Conservation (phyloP, 1,140 invertebrate genomes). For the Wiebesia pumilae region DNA sequence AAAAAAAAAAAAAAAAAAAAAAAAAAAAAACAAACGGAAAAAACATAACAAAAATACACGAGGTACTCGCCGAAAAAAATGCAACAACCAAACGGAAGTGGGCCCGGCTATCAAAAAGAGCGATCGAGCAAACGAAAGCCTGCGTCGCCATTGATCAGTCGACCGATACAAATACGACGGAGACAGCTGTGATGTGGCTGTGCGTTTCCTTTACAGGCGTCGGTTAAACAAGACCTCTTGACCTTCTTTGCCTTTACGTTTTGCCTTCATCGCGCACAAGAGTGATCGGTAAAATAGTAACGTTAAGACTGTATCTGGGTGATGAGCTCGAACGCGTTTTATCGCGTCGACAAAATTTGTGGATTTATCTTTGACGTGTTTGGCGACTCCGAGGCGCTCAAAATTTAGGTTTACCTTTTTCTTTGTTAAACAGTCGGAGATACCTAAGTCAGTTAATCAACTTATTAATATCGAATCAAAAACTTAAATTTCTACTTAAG, state of each 20-base stretch:
- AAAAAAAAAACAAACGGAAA: neutral
- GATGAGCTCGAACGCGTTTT: neutral
- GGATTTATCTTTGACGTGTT: neutral
- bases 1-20: neutral
- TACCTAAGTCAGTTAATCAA: too few relatives aligned
- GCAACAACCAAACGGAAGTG: neutral
- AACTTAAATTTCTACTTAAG: too few relatives aligned
- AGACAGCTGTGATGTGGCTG: neutral
- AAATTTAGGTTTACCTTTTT: too few relatives aligned
- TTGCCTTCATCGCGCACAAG: neutral
- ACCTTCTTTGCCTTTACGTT: neutral
- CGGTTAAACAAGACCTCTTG: neutral
- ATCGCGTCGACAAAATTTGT: neutral
- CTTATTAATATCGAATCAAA: too few relatives aligned
- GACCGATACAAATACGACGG: neutral
- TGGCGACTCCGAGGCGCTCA: too few relatives aligned
- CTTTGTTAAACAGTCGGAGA: too few relatives aligned
- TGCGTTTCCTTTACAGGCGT: neutral
- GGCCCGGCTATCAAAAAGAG: neutral
- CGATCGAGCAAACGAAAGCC: constrained; percentile 12
- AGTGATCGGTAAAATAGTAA: neutral
- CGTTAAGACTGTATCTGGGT: neutral
- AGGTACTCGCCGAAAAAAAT: neutral
- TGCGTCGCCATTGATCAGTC: constrained; percentile 33
- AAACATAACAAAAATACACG: neutral